Conservation (phyloP, 2,113 vertebrate genomes). For the Eptesicus fuscus region DNA sequence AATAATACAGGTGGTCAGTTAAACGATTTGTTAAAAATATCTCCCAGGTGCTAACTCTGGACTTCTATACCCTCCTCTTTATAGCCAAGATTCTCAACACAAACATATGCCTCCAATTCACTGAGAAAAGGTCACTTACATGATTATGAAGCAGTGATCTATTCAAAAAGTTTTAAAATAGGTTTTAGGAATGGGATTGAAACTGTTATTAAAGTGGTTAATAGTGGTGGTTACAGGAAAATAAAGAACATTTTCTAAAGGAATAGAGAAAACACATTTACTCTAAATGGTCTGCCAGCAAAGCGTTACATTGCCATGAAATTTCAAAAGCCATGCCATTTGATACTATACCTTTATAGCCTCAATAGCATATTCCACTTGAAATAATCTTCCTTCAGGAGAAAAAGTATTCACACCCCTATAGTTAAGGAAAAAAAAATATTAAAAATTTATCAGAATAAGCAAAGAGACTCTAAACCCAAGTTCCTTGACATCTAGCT, state of each 20-base stretch:
- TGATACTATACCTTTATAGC: conserved; percentile 92
- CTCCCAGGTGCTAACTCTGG: neutral
- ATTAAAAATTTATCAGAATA: neutral
- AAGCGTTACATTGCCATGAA: neutral
- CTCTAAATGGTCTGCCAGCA: conserved; percentile 4
- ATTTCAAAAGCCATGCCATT: neutral
- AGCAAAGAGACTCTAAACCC: neutral
- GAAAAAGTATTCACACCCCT: conserved; percentile 99
- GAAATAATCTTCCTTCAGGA: conserved; percentile 97
- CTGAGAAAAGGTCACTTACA: conserved; percentile 3
- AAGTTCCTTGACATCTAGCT: neutral
- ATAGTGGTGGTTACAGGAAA: neutral
- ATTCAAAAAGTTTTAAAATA: conserved; percentile 31
- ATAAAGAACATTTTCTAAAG: conserved; percentile 32
- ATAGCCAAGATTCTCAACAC: neutral
- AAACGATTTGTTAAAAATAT: neutral
- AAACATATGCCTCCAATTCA: neutral
- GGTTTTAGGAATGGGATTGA: neutral
- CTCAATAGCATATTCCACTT: conserved; percentile 99
- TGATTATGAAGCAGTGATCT: conserved; percentile 14
- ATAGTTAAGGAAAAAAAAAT: conserved; percentile 53
- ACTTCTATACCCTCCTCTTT: neutral
- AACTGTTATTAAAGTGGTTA: conserved; percentile 22
- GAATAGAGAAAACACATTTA: conserved; percentile 25
- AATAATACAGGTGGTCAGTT: neutral